Evolutionary conservation across 2,797 vertebrate genomes (phyloP).

Genomic region (Lepus townsendii): DNA sequence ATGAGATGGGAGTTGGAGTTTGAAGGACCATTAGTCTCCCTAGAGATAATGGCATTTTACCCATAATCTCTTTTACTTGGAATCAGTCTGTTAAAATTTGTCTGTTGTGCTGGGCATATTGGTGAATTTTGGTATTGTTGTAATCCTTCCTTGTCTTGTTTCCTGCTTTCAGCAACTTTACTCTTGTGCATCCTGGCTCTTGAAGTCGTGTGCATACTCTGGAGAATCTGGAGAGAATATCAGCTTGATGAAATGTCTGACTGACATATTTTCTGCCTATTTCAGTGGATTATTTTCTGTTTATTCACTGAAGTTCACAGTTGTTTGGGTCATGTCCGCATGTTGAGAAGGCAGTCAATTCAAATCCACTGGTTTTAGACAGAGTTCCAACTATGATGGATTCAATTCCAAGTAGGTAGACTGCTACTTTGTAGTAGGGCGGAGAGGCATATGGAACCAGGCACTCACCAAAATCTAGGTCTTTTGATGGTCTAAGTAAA

Average conservation of each 20-base stretch:
- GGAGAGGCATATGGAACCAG: background rate
- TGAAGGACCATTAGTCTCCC: slow-evolving; percentile 10
- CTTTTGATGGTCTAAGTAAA: background rate
- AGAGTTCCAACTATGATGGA: background rate
- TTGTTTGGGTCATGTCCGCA: background rate
- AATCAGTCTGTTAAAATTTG: background rate
- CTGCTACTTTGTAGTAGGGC: background rate
- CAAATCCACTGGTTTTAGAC: background rate
- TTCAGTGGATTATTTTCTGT: background rate
- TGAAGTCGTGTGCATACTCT: background rate
- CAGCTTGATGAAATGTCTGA: background rate
- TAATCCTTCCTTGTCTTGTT: background rate
- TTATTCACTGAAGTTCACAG: background rate
- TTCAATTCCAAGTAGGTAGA: background rate
- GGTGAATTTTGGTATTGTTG: background rate
- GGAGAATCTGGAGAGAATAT: background rate
- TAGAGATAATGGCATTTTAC: background rate
- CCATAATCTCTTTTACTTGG: slow-evolving; percentile 26
- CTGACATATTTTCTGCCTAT: background rate
- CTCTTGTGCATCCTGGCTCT: background rate
- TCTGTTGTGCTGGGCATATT: background rate
- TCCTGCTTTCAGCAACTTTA: slow-evolving; percentile 1
- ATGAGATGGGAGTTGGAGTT: background rate
- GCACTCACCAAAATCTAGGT: background rate
- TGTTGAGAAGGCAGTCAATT: background rate